Conservation (phyloP, 1,140 invertebrate species). For the Atta cephalotes region DNA sequence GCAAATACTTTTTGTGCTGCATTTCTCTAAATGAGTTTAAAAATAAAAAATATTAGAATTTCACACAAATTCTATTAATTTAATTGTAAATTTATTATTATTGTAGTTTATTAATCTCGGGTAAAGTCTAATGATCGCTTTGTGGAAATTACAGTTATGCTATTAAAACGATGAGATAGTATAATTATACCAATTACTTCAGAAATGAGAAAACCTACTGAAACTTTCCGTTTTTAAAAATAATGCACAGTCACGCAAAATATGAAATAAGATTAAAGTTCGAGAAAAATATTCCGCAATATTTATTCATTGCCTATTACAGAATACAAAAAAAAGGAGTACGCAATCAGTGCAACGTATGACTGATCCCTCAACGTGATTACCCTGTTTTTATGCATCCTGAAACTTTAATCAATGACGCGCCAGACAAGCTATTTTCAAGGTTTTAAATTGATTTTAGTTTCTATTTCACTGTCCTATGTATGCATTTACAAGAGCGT, state of each 20-base stretch:
- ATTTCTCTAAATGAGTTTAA: background rate
- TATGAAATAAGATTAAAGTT: background rate
- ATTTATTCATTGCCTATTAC: background rate
- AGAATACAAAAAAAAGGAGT: background rate
- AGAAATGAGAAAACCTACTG: background rate
- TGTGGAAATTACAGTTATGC: constrained; percentile 11
- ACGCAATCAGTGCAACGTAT: background rate
- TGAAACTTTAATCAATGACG: constrained; percentile 20
- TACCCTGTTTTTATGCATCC: constrained; percentile 9
- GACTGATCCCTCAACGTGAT: constrained; percentile 4
- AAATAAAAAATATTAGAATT: background rate
- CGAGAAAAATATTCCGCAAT: background rate
- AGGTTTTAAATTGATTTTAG: constrained; percentile 36
- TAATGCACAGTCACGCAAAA: background rate
- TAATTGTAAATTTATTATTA: background rate
- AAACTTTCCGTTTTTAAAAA: constrained; percentile 14
- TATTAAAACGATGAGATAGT: background rate
- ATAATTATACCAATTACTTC: constrained; percentile 19
- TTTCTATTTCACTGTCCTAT: constrained; percentile 27
- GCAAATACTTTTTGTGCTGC: background rate
- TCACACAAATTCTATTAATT: background rate
- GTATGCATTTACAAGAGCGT: constrained; percentile 18
- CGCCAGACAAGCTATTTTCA: constrained; percentile 10
- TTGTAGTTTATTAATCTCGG: background rate
- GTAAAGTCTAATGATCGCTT: background rate